Base-by-base conservation (phyloP, 2,888 invertebrate species). In the Frankliniella intonsa region DNA sequence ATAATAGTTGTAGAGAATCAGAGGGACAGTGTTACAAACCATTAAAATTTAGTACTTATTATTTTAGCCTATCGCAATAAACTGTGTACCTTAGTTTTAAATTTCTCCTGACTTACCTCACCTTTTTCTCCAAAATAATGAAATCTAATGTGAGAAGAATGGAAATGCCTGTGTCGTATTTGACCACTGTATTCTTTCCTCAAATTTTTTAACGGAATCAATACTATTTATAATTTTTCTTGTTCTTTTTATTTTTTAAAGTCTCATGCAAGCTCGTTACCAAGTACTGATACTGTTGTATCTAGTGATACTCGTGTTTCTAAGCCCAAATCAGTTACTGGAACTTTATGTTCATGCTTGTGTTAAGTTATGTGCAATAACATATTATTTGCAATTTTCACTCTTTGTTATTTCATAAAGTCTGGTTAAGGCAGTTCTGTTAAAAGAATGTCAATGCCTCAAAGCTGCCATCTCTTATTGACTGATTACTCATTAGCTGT, bases 401-500 rank as follows among this genome's bases (percentile, higher is more conserved):
- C 25, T 76, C 22, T 10, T n/a, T 25, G 1, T 76, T 76, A 25
- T 76, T 76, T 22, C 5, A 9, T 9, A 22, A 22, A 76, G 22
- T 76, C 69, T 25, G 22, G 69, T 76, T 25, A 76, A 10, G 25
- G 25, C 25, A 76, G 69, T 76, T 12, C 25, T 76, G 25, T 76
- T 76, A 12, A 25, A 12, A 25, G 25, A 25, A 12, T 76, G 9
- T 25, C 25, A 25, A 25, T 76, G 25, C 25, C 25, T 76, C 22
- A 76, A 76, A 22, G 69, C 25, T 25, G 69, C 69, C 69, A 76
- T 76, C 69, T 76, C 22, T 76, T 76, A 76, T 22, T 22, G 22
- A 76, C 69, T 22, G 69, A 76, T 76, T 22, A 76, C 25, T 76
- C 12, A 76, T 25, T 76, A 76, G 69, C 25, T 76, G 69, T 76